These are phyloP conservation scores for Deroplatys truncata DNA, from an alignment of 2,888 invertebrate genomes.

Conservation along the genomic window DNA sequence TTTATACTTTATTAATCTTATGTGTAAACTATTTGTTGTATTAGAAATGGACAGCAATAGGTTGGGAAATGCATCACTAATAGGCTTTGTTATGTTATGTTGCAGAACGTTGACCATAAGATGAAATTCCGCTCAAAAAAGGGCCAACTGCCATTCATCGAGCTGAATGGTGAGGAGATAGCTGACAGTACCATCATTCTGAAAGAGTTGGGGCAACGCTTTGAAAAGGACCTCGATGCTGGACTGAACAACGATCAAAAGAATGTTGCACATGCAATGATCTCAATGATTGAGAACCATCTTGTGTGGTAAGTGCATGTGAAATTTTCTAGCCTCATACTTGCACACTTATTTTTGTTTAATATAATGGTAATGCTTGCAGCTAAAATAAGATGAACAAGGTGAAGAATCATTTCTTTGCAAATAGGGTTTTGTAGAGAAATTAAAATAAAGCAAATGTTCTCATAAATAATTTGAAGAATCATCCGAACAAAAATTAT, in stretches of 20 bases:
- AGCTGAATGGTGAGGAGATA: slow-evolving; percentile 91
- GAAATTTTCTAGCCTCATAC: neutral
- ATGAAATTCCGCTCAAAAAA: slow-evolving; percentile 91
- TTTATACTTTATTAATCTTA: too few relatives aligned
- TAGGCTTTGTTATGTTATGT: neutral
- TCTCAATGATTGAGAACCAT: slow-evolving; percentile 93
- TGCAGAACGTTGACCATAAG: slow-evolving; percentile 91
- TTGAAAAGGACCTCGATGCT: slow-evolving; percentile 78
- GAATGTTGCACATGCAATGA: slow-evolving; percentile 85
- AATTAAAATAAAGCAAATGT: too few relatives aligned
- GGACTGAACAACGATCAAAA: slow-evolving; percentile 79
- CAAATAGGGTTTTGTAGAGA: too few relatives aligned
- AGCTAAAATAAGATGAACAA: neutral
- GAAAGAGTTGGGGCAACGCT: slow-evolving; percentile 78
- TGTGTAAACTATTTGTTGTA: too few relatives aligned
- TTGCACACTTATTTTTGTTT: too few relatives aligned
- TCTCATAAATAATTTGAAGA: too few relatives aligned
- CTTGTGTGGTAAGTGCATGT: slow-evolving; percentile 64
- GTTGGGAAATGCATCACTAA: neutral
- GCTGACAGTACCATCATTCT: slow-evolving; percentile 90
- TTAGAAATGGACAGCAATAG: too few relatives aligned
- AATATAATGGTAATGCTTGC: neutral
- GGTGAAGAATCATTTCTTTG: neutral
- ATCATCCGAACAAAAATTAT: too few relatives aligned
- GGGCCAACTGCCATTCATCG: slow-evolving; percentile 91